phyloP scores from a whole-genome alignment of 2,113 vertebrate genomes.

The Elaphurus davidianus region DNA sequence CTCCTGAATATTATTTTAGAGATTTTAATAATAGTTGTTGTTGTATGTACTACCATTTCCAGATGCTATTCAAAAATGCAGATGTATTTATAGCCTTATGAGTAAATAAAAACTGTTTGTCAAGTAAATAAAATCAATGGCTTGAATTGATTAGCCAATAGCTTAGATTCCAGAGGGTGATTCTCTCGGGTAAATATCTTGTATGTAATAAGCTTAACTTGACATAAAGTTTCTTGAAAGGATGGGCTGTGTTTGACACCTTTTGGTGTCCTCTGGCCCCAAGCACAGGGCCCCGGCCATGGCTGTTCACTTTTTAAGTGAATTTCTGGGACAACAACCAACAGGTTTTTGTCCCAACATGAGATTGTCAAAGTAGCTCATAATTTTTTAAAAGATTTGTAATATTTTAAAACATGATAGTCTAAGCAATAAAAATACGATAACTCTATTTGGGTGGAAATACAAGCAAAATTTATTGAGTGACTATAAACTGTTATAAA shows the following conservation, averaged over 20 bases:
- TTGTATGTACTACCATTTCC: neutral
- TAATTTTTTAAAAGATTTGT: neutral
- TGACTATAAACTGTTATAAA: conserved; percentile 14
- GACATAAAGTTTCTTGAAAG: neutral
- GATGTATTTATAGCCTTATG: neutral
- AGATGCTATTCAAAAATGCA: neutral
- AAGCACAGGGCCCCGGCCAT: neutral
- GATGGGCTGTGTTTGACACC: neutral
- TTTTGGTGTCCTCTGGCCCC: neutral
- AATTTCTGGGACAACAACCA: neutral
- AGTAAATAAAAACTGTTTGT: neutral
- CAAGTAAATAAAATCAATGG: neutral
- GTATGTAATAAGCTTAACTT: neutral
- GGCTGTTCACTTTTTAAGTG: neutral
- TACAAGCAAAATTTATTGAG: conserved; percentile 60
- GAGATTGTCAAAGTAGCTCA: neutral
- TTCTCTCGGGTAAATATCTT: neutral
- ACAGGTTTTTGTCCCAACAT: neutral
- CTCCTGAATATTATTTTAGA: neutral
- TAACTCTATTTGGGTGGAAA: conserved; percentile 52
- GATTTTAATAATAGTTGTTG: neutral
- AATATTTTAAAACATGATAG: neutral
- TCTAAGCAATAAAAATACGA: conserved; percentile 53
- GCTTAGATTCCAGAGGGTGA: neutral
- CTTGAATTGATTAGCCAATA: neutral